A percentile compares a stretch with the other conserved stretches of the same genome.
Evolutionary conservation across 2,888 invertebrate species (phyloP).

Genomic region (Drosophila sordidula): DNA sequence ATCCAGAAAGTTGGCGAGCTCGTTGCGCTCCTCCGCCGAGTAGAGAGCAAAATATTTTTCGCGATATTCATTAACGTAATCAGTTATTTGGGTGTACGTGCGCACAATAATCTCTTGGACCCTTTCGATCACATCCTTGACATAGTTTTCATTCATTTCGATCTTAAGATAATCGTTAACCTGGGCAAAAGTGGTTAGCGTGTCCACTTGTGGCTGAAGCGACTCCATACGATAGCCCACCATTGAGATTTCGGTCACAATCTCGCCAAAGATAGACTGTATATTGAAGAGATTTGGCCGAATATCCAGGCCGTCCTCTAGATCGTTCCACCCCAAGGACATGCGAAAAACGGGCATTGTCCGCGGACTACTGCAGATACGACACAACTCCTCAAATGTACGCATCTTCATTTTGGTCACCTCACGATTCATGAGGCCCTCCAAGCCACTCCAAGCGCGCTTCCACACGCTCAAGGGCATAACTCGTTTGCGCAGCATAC

Average conservation of each 20-base stretch:
- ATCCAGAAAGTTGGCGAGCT: slow-evolving; percentile 86
- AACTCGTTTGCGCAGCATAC: slow-evolving; percentile 78
- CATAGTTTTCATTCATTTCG: slow-evolving; percentile 87
- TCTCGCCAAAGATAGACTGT: slow-evolving; percentile 86
- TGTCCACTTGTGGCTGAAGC: slow-evolving; percentile 85
- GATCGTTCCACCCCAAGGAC: slow-evolving; percentile 80
- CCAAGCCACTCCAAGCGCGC: slow-evolving; percentile 84
- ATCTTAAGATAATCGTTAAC: slow-evolving; percentile 86
- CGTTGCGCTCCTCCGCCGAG: slow-evolving; percentile 85
- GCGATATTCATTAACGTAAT: slow-evolving; percentile 87
- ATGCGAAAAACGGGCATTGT: slow-evolving; percentile 88
- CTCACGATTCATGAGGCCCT: slow-evolving; percentile 87
- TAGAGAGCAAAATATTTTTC: slow-evolving; percentile 87
- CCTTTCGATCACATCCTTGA: slow-evolving; percentile 86
- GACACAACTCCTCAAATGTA: slow-evolving; percentile 88
- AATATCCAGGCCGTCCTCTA: slow-evolving; percentile 85
- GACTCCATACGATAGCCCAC: slow-evolving; percentile 88
- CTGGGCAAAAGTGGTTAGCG: slow-evolving; percentile 61
- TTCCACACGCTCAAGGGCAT: slow-evolving; percentile 74
- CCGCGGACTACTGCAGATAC: slow-evolving; percentile 86
- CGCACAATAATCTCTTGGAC: slow-evolving; percentile 86
- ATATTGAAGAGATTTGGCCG: slow-evolving; percentile 87
- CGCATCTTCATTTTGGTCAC: slow-evolving; percentile 89
- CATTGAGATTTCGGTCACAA: slow-evolving; percentile 87
- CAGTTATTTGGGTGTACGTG: slow-evolving; percentile 87